Evolutionary conservation across 2,113 vertebrate species (phyloP).

Genomic region (Albula goreensis): DNA sequence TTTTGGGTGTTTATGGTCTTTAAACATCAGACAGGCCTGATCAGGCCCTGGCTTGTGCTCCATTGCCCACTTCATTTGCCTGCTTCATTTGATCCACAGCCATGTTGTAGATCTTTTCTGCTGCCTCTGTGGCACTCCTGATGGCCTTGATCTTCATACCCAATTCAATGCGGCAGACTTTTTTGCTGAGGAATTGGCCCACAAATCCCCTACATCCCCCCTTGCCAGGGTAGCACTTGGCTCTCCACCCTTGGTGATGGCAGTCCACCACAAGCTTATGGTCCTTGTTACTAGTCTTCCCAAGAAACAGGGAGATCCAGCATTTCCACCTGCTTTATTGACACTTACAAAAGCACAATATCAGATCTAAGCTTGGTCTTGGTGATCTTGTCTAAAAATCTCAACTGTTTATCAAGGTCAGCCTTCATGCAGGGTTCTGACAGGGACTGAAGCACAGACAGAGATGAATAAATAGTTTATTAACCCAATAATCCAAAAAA

Average conservation of each 20-base stretch:
- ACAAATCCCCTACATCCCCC: constrained; percentile 17
- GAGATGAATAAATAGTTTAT: no score
- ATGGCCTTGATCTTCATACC: background rate
- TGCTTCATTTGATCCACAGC: constrained; percentile 11
- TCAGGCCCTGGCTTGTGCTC: constrained; percentile 11
- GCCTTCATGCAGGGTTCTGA: no score
- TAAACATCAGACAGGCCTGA: constrained; percentile 14
- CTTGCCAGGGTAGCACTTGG: background rate
- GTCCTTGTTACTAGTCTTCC: no score
- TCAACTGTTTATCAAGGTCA: no score
- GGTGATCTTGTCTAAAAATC: no score
- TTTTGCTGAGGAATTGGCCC: background rate
- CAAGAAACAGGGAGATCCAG: no score
- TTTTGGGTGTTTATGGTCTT: background rate
- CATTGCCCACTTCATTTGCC: background rate
- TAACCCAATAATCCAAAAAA: no score
- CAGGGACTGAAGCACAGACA: no score
- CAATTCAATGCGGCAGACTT: background rate
- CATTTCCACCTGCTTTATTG: no score
- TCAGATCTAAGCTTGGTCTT: no score
- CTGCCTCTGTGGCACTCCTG: background rate
- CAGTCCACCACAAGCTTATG: background rate
- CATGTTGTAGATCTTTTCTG: background rate
- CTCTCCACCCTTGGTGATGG: background rate
- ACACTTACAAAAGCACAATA: no score